Evolutionary conservation across 2,113 vertebrate genomes (phyloP), one percentile per base, ranked within the genome.

Genomic region (Chaetodon trifascialis): DNA sequence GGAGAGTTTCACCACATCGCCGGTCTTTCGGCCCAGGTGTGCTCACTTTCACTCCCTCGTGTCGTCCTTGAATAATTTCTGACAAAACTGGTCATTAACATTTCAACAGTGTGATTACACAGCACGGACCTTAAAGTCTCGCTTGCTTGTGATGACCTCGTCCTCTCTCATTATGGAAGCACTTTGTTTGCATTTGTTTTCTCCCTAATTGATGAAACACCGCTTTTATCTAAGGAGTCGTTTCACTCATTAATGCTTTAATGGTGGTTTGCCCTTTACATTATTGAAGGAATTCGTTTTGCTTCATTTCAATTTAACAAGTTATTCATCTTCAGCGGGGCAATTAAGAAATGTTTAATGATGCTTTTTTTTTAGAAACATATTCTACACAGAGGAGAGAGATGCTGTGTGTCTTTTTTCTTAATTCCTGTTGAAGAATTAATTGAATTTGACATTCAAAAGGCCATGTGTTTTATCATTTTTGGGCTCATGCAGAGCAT

Each of bases 1-100:
- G 96, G 96, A 72, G 96, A 96, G 83, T 96, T 95, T 76, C 92
- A 89, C 59, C 96, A 97, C 80, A 80, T 96, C 2, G 95, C 95
- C 40, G 91, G 94, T 54, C 89, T 96, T 8, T 90, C 94, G 7
- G 90, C 92, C 4, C 95, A 95, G 96, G 96, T 96, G 85, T 70
- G 94, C 71, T 65, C 64, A 54, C 54, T 58, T 82, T 44, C 34
- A 46, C 17, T 42, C 7, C 12, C 14, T 79, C 9, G 0, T 25
- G 46, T 63, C 19, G 68, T n/a, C 30, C 44, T 55, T 11, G 38
- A 58, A 55, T 62, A 8, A 38, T 62, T 68, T 44, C 15, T 10
- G 8, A 23, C 14, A 16, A 56, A 76, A 67, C 4, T 56, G 52
- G 12, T 54, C 51, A 19, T 81, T 79, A 83, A 70, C 47, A 47